These are phyloP conservation scores for Cardiocondyla obscurior DNA, from an alignment of 1,140 invertebrate genomes.

Conservation along the genomic window DNA sequence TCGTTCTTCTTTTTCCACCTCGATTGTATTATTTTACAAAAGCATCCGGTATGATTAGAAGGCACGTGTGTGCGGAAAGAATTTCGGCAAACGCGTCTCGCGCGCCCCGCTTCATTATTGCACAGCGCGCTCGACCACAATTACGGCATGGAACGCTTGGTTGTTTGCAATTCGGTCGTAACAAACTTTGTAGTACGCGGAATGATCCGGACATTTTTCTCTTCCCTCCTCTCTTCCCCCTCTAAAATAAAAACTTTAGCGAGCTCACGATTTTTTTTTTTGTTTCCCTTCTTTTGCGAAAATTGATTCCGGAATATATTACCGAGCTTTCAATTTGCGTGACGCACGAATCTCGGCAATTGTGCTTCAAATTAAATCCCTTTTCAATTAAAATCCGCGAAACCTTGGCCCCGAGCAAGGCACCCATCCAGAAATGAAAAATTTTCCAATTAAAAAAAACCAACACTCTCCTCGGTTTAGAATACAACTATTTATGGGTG, in stretches of 20 bases:
- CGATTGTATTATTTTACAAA: slow-evolving; percentile 7
- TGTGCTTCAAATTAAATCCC: slow-evolving; percentile 26
- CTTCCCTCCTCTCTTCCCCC: too few species aligned
- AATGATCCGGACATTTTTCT: not conserved
- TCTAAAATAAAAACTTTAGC: not conserved
- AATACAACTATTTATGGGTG: not conserved
- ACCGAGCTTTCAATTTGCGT: slow-evolving; percentile 29
- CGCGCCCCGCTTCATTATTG: slow-evolving; percentile 9
- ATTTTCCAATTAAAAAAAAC: slow-evolving; percentile 27
- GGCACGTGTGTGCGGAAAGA: slow-evolving; percentile 1
- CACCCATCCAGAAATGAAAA: not conserved
- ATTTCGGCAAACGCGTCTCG: slow-evolving; percentile 20
- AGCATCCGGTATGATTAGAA: slow-evolving; percentile 31
- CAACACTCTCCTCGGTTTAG: not conserved
- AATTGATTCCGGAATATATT: slow-evolving; percentile 9
- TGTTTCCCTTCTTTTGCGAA: not conserved
- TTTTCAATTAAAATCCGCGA: slow-evolving; percentile 35
- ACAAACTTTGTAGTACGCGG: not conserved
- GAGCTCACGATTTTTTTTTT: not conserved
- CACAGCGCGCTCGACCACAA: not conserved
- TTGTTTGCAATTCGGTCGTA: slow-evolving; percentile 9
- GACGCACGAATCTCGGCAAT: slow-evolving; percentile 12
- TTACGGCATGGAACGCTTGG: not conserved
- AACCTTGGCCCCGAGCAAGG: slow-evolving; percentile 2
- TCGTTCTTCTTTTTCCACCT: not conserved